Percentiles rank a stretch among this genome's conserved stretches.
phyloP scores from a whole-genome alignment of 2,888 invertebrate species.

The Neria commutata region DNA sequence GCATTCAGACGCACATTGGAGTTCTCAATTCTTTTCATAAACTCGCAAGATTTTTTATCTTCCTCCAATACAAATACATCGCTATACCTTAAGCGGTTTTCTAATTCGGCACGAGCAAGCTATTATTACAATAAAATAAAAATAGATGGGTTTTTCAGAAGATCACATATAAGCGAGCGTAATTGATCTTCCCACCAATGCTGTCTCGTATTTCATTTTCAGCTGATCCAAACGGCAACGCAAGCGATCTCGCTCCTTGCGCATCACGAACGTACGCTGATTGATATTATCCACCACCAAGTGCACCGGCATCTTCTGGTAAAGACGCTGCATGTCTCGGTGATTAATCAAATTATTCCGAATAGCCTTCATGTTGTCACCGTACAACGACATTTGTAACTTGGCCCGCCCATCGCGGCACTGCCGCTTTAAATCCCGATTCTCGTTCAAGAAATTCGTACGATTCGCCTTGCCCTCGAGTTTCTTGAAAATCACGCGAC shows the following conservation, averaged over 20 bases:
- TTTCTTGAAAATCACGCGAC: conserved; percentile 44
- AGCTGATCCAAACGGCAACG: conserved; percentile 44
- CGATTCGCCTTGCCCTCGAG: conserved; percentile 48
- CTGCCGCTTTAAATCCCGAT: conserved; percentile 45
- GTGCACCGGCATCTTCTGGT: conserved; percentile 55
- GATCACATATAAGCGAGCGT: neutral
- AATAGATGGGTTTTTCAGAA: too few relatives aligned
- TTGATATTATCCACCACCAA: conserved; percentile 57
- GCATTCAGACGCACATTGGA: conserved; percentile 57
- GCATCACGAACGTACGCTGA: conserved; percentile 57
- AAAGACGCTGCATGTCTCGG: conserved; percentile 56
- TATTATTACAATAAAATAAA: conserved; percentile 22
- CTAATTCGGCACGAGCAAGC: conserved; percentile 46
- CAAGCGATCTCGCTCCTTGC: conserved; percentile 58
- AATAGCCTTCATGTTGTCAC: conserved; percentile 47
- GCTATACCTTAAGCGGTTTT: conserved; percentile 57
- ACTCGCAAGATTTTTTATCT: conserved; percentile 46
- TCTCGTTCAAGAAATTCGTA: conserved; percentile 37
- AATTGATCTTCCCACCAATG: conserved; percentile 41
- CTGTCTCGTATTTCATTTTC: conserved; percentile 42
- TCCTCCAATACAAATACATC: conserved; percentile 53
- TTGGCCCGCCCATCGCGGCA: conserved; percentile 54
- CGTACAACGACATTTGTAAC: conserved; percentile 47
- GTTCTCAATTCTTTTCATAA: conserved; percentile 54
- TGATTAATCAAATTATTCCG: conserved; percentile 54